Evolutionary conservation across 1,140 invertebrate genomes (phyloP).

Genomic region (Zaprionus taronus): DNA sequence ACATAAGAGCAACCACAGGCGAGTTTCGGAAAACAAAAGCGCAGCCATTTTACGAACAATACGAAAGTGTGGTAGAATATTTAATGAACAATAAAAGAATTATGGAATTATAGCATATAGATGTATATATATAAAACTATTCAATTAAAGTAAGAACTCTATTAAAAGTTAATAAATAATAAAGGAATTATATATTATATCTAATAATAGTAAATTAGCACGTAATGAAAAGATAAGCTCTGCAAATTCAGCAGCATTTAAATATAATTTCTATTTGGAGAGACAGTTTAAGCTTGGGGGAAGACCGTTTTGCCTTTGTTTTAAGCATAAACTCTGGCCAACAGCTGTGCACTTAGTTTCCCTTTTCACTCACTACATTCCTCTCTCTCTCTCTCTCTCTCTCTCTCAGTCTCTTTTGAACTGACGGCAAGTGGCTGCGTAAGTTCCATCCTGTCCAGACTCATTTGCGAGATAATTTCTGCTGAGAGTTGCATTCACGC

Average conservation of each 20-base stretch:
- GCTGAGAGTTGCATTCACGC: constrained; percentile 23
- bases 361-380: neutral
- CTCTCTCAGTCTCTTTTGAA: neutral
- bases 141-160: neutral
- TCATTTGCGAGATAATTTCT: constrained; percentile 28
- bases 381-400: neutral
- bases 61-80: neutral
- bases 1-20: constrained; percentile 3
- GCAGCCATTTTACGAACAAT: neutral
- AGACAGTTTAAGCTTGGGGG: neutral
- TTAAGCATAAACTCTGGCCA: too few relatives aligned
- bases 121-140: neutral
- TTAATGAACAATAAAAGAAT: neutral
- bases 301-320: neutral
- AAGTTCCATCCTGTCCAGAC: constrained; percentile 23
- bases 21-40: constrained; percentile 3
- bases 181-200: too few relatives aligned
- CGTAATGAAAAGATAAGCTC: neutral
- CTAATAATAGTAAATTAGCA: neutral
- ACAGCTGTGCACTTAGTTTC: neutral
- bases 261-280: neutral
- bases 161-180: too few relatives aligned
- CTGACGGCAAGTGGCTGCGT: neutral
- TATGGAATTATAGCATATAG: too few relatives aligned
- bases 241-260: neutral